Evolutionary conservation across 23 tunicate genomes (phyloP).

Genomic region (Trididemnum clinides): DNA sequence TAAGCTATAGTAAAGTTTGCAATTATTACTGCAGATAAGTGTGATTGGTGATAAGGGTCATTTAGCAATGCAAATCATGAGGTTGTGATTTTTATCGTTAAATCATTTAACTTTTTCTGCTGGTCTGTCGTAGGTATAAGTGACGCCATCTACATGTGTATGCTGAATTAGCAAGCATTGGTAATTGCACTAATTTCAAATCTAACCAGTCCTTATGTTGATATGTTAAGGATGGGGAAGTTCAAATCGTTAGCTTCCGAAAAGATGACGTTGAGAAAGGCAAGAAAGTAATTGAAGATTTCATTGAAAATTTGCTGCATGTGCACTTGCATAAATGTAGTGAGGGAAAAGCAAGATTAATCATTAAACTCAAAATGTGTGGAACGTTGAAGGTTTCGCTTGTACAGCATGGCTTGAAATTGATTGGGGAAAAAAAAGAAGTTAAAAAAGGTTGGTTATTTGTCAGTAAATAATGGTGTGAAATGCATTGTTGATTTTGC

Average conservation of each 20-base stretch:
- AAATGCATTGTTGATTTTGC: background rate
- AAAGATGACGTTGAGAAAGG: slow-evolving; percentile 3
- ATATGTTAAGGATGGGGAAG: no score
- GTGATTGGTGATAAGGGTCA: no score
- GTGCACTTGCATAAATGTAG: background rate
- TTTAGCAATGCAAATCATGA: no score
- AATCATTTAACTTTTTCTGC: no score
- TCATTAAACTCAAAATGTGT: background rate
- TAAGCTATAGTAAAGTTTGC: no score
- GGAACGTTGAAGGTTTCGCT: background rate
- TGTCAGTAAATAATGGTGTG: background rate
- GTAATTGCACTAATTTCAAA: no score
- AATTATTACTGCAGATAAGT: no score
- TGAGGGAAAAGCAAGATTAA: background rate
- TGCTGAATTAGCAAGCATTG: background rate
- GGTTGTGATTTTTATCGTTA: no score
- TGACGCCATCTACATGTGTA: no score
- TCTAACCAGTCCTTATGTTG: no score
- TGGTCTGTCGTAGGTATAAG: no score
- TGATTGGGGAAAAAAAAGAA: background rate
- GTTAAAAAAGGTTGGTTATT: background rate
- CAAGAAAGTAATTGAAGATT: background rate
- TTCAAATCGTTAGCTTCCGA: background rate
- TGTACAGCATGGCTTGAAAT: background rate
- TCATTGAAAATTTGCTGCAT: background rate